Evolutionary conservation across 2,888 invertebrate genomes (phyloP).

Genomic region (Rhagophthalmus giganteus): DNA sequence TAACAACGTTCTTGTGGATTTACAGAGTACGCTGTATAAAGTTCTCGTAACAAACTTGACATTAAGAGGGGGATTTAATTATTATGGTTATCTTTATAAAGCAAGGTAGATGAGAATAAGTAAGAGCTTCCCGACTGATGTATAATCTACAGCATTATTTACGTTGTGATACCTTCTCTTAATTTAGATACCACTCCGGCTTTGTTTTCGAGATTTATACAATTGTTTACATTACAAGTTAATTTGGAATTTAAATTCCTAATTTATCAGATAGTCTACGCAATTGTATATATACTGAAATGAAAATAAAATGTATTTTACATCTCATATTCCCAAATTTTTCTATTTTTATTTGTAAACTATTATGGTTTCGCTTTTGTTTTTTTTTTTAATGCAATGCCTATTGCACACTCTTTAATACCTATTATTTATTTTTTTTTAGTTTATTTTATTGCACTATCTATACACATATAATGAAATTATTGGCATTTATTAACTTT

Average conservation of each 20-base stretch:
- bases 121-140: slow-evolving; percentile 48
- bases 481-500: no score
- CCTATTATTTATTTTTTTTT: not conserved
- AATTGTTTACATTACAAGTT: slow-evolving; percentile 57
- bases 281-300: slow-evolving; percentile 18
- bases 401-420: not conserved
- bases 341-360: not conserved
- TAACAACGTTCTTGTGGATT: slow-evolving; percentile 42
- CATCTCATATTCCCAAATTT: slow-evolving; percentile 1
- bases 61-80: slow-evolving; percentile 50
- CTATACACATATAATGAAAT: not conserved
- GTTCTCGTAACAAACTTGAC: slow-evolving; percentile 31
- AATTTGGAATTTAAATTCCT: slow-evolving; percentile 56
- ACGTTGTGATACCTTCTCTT: slow-evolving; percentile 45
- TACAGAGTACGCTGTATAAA: slow-evolving; percentile 26
- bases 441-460: not conserved
- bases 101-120: slow-evolving; percentile 48
- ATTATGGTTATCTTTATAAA: slow-evolving; percentile 55
- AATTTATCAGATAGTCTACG: slow-evolving; percentile 50
- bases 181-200: slow-evolving; percentile 50
- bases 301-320: slow-evolving; percentile 18
- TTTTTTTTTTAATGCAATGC: not conserved
- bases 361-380: not conserved
- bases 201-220: slow-evolving; percentile 55
- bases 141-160: slow-evolving; percentile 54